Evolutionary conservation across 2,113 vertebrate genomes (phyloP), one percentile per base, ranked within the genome.

Genomic region (Eulemur macaco): DNA sequence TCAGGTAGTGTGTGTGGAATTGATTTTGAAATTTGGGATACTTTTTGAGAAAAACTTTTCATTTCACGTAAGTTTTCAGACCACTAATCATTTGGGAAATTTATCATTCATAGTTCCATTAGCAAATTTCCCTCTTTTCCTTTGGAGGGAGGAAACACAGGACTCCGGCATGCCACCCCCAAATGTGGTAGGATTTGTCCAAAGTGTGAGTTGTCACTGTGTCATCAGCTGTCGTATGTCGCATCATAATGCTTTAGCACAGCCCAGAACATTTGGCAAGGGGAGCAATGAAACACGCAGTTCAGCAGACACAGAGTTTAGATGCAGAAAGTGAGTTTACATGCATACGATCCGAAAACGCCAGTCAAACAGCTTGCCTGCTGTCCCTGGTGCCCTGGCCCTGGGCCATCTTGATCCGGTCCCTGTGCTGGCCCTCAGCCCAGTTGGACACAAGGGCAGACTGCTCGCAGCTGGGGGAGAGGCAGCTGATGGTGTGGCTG

Each of bases 121-220:
- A 39, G 54, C 25, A 34, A 66, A 9, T 9, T 23, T 39, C 0
- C 52, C 34, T 3, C 12, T 27, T 64, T 71, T 29, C n/a, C 15
- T 64, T 39, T 50, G 20, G 23, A 52, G 58, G 20, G 29, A 21
- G 25, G 34, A 73, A 64, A 42, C 21, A 0, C 5, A 37, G 45
- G 20, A 47, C 15, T 31, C 63, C 42, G 34, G 68, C 42, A n/a
- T 1, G 6, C 42, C 3, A 18, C 23, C 8, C n/a, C 20, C 6
- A 17, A 34, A 91, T 5, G 34, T 0, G 29, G 86, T 5, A 21
- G 12, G 45, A 11, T n/a, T 37, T 3, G 10, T 29, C 27, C 34
- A 50, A 56, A 20, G 11, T 0, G 0, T 1, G 31, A 50, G 64
- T 3, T 45, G 1, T 17, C 60, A 1, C 0, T 12, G 47, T 4